Percentiles rank a stretch among this genome's conserved stretches.
phyloP scores from a whole-genome alignment of 1,140 invertebrate species.

The Microvelia longipes region DNA sequence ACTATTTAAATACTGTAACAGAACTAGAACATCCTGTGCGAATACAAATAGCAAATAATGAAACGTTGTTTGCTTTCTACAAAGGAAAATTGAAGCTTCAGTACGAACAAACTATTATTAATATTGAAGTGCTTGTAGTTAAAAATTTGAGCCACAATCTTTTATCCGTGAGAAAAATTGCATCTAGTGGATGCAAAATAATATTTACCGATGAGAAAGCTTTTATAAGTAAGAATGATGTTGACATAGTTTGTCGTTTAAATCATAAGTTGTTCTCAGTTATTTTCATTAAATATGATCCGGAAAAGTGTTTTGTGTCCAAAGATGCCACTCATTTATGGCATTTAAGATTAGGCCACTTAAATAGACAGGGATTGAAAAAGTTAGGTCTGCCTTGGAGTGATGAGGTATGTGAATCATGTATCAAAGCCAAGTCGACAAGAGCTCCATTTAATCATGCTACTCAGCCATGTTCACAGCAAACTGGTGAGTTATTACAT shows the following conservation, averaged over 20 bases:
- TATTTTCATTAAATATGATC: neutral
- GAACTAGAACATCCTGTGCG: neutral
- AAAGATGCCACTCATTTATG: neutral
- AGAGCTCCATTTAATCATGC: neutral
- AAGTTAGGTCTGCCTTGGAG: neutral
- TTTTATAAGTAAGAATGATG: neutral
- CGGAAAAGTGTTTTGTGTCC: neutral
- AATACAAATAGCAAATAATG: neutral
- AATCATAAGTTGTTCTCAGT: neutral
- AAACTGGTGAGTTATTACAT: neutral
- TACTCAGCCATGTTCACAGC: neutral
- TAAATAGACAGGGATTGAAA: neutral
- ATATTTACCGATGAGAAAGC: neutral
- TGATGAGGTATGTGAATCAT: neutral
- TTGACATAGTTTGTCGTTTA: conserved; percentile 6
- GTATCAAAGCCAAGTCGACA: neutral
- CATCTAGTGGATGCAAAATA: neutral
- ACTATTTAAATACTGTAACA: neutral
- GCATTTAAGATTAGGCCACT: neutral
- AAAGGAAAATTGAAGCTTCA: neutral
- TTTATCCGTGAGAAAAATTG: neutral
- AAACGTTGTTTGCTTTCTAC: neutral
- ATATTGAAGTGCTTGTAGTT: neutral
- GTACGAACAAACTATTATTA: neutral
- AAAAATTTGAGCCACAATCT: neutral